A percentile compares a stretch with the other conserved stretches of the same genome.
Conservation (phyloP, 2,113 vertebrate genomes). For the Cardinalis cardinalis region DNA sequence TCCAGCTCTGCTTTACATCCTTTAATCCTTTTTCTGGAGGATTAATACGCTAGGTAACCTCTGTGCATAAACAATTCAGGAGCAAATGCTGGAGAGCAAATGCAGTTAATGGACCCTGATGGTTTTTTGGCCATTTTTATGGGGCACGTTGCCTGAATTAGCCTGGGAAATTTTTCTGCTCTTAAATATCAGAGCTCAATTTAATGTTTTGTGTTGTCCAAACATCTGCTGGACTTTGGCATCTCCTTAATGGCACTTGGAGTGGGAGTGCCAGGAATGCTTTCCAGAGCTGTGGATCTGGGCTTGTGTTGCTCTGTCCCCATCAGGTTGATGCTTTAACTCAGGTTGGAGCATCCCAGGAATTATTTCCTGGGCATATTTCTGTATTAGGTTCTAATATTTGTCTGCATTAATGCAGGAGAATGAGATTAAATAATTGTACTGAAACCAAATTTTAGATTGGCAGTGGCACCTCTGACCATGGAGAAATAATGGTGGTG, state of each 20-base stretch:
- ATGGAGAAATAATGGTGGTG: not conserved
- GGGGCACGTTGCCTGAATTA: not conserved
- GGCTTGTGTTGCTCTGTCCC: not conserved
- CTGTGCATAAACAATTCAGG: not conserved
- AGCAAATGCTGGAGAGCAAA: not conserved
- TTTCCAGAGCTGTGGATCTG: not conserved
- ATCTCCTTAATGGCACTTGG: not conserved
- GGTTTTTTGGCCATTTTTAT: not conserved
- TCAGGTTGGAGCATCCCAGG: not conserved
- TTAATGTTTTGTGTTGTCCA: not conserved
- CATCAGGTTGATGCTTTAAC: not conserved
- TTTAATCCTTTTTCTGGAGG: not conserved
- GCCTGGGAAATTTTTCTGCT: not conserved
- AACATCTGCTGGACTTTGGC: not conserved
- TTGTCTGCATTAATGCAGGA: not conserved
- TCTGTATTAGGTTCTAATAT: not conserved
- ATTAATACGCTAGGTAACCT: not conserved
- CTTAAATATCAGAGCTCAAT: not conserved
- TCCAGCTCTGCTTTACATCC: not conserved
- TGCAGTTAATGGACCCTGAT: not conserved
- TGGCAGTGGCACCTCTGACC: not conserved
- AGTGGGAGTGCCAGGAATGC: not conserved
- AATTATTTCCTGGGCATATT: not conserved
- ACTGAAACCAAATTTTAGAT: not conserved
- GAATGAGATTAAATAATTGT: not conserved